phyloP scores from a whole-genome alignment of 2,888 invertebrate genomes.

The Scaptomyza caliginosa region DNA sequence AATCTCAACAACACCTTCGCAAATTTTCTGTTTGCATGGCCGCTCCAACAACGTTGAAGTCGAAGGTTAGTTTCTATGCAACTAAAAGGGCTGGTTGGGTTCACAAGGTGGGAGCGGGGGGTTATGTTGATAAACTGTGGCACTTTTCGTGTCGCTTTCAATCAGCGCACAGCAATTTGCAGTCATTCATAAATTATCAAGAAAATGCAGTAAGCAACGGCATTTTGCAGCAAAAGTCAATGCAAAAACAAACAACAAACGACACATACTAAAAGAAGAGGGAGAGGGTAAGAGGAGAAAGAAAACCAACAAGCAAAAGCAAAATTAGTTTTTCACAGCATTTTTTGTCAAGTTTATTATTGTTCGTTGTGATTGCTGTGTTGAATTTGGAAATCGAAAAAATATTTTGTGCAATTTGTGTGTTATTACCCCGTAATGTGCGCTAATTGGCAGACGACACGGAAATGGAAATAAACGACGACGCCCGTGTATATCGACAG shows the following conservation, averaged over 20 bases:
- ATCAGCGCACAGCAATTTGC: constrained; percentile 70
- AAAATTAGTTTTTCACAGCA: constrained; percentile 69
- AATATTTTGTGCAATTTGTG: constrained; percentile 54
- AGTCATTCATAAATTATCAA: constrained; percentile 75
- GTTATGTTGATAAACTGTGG: constrained; percentile 48
- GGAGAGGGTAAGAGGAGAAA: neutral
- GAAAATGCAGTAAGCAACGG: constrained; percentile 64
- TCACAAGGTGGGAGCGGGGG: neutral
- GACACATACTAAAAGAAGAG: neutral
- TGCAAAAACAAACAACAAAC: constrained; percentile 42
- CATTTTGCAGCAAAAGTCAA: constrained; percentile 41
- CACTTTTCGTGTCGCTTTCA: constrained; percentile 73
- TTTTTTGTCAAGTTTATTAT: constrained; percentile 38
- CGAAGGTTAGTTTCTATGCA: constrained; percentile 51
- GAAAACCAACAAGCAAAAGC: constrained; percentile 18
- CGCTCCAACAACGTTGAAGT: constrained; percentile 73
- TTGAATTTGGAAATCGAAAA: constrained; percentile 56
- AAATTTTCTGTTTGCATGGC: constrained; percentile 79
- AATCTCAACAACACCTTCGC: constrained; percentile 46
- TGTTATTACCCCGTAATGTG: constrained; percentile 64
- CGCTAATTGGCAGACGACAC: constrained; percentile 72
- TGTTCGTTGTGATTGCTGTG: constrained; percentile 51
- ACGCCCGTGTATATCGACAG: constrained; percentile 51
- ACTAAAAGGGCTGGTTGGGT: constrained; percentile 13
- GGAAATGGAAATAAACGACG: constrained; percentile 72